A percentile compares a stretch with the other conserved stretches of the same genome.
Evolutionary conservation across 2,797 vertebrate species (phyloP).

Genomic region (Mormyrus hasselquistii): DNA sequence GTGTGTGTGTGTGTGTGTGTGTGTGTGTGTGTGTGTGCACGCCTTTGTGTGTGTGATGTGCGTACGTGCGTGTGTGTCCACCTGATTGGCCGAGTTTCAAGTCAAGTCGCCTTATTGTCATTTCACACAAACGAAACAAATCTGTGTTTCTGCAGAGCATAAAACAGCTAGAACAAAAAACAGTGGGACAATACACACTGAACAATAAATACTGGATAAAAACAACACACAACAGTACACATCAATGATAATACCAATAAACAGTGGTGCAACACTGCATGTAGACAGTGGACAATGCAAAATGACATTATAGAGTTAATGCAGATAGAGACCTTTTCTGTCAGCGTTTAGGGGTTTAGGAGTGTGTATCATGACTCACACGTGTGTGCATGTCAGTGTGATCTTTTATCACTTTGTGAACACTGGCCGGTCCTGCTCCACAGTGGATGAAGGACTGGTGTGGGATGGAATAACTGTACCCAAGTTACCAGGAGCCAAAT

Average conservation of each 20-base stretch:
- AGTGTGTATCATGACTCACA: background rate
- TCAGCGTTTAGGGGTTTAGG: background rate
- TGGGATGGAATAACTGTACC: background rate
- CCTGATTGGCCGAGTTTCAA: background rate
- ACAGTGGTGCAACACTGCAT: background rate
- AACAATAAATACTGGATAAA: background rate
- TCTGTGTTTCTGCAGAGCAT: background rate
- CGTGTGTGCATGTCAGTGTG: background rate
- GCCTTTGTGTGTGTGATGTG: no score
- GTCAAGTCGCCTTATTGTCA: background rate
- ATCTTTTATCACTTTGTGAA: background rate
- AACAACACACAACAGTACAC: background rate
- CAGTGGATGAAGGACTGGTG: background rate
- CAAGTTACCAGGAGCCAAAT: background rate
- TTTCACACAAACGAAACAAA: background rate
- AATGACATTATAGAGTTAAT: background rate
- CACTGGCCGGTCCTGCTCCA: background rate
- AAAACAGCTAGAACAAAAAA: background rate
- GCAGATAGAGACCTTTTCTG: background rate
- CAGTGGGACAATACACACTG: background rate
- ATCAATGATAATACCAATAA: background rate
- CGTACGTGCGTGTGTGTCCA: background rate
- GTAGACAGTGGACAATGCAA: background rate
- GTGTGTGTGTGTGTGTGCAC: no score
- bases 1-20: background rate